Conservation (phyloP, 2,888 invertebrate genomes). For the Acrobasis suavella region DNA sequence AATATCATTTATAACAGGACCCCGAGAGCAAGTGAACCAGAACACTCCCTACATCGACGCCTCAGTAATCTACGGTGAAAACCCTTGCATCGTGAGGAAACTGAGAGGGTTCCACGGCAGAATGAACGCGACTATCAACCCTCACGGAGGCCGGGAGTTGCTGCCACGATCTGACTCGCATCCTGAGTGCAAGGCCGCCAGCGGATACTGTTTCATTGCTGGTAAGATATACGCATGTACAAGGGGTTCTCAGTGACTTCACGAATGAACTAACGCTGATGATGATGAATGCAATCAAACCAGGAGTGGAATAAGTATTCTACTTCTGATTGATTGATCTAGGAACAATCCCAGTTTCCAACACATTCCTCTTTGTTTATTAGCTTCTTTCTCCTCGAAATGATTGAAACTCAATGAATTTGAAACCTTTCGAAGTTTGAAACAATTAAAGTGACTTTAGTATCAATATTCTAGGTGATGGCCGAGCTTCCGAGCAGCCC, state of each 20-base stretch:
- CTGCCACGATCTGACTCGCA: conserved; percentile 89
- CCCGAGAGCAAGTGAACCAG: conserved; percentile 96
- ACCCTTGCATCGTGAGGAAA: conserved; percentile 89
- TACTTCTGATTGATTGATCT: too few species aligned
- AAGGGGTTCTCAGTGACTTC: too few species aligned
- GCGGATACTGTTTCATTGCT: conserved; percentile 93
- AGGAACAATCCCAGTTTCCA: too few species aligned
- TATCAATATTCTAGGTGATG: conserved; percentile 83
- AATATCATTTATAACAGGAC: conserved; percentile 73
- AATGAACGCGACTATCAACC: conserved; percentile 90
- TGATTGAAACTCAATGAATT: too few species aligned
- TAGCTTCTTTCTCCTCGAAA: too few species aligned
- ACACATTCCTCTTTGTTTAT: too few species aligned
- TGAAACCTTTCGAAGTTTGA: too few species aligned
- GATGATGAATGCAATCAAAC: too few species aligned
- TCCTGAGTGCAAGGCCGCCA: conserved; percentile 93
- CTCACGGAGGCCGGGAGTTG: conserved; percentile 88
- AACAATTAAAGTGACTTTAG: too few species aligned
- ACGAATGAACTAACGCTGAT: too few species aligned
- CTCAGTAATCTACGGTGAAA: conserved; percentile 95
- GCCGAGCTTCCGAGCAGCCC: conserved; percentile 95
- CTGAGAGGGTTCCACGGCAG: conserved; percentile 91
- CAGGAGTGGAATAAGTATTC: too few species aligned
- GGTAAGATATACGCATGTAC: conserved; percentile 71
- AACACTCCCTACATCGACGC: conserved; percentile 95